Conservation (phyloP, 92 coral and sea anemone species). For the Palythoa grandiflora region DNA sequence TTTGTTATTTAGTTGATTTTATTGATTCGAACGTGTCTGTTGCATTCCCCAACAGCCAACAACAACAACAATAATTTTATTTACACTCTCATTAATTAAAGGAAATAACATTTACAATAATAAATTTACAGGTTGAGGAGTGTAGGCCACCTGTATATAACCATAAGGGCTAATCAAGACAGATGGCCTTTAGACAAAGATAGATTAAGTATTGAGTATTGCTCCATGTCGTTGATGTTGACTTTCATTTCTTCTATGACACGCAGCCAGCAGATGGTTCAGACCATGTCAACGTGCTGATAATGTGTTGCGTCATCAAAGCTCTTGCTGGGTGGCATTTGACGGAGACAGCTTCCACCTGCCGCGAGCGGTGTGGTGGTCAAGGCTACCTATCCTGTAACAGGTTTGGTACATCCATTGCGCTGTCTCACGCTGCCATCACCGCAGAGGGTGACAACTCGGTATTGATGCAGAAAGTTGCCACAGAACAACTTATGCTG, state of each 20-base stretch:
- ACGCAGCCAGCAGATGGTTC: constrained; percentile 79
- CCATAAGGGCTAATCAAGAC: too few species aligned
- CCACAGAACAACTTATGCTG: constrained; percentile 79
- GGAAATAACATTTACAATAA: too few species aligned
- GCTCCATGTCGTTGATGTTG: not conserved
- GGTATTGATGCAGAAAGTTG: constrained; percentile 94
- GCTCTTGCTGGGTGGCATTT: constrained; percentile 92
- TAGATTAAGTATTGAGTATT: not conserved
- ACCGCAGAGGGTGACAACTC: constrained; percentile 96
- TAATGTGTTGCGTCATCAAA: constrained; percentile 94
- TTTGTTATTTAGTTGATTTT: too few species aligned
- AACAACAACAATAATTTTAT: too few species aligned
- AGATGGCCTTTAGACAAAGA: too few species aligned
- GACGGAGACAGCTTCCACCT: constrained; percentile 73
- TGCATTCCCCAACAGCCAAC: not conserved
- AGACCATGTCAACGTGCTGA: constrained; percentile 86
- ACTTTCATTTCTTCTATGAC: not conserved
- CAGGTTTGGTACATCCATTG: constrained; percentile 67
- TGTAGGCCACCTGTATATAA: too few species aligned
- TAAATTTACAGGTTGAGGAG: too few species aligned
- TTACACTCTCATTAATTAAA: too few species aligned
- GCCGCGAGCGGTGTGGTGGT: constrained; percentile 95
- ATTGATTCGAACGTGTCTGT: too few species aligned
- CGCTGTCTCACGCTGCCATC: constrained; percentile 87
- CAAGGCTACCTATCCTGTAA: constrained; percentile 94